phyloP scores from a whole-genome alignment of 2,888 invertebrate genomes.

The Seira ritae region DNA sequence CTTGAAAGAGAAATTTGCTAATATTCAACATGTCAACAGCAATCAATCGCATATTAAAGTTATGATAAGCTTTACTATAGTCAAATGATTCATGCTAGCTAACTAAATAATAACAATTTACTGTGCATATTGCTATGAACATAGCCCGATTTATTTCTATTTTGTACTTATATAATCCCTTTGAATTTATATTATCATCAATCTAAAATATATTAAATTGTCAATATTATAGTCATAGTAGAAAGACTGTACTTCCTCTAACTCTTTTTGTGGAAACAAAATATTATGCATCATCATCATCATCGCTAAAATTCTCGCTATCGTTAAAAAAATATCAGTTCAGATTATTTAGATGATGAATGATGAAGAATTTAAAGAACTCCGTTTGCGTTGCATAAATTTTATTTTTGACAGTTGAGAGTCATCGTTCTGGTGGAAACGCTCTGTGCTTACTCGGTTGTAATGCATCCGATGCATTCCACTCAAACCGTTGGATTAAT shows the following conservation, averaged over 20 bases:
- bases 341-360: no score
- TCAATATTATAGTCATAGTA: constrained; percentile 30
- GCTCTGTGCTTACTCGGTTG: constrained; percentile 1
- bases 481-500: not conserved
- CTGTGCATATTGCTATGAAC: not conserved
- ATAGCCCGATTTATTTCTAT: no score
- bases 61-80: not conserved
- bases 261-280: not conserved
- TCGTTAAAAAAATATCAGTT: not conserved
- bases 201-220: not conserved
- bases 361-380: no score
- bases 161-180: not conserved
- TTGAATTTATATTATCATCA: not conserved
- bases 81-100: not conserved
- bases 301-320: not conserved
- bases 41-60: not conserved
- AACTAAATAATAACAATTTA: not conserved
- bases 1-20: not conserved
- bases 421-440: not conserved
- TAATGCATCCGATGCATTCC: not conserved
- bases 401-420: not conserved
- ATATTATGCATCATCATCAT: not conserved
- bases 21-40: not conserved
- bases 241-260: constrained; percentile 34
- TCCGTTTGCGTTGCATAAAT: no score